Percentiles rank a stretch among this genome's conserved stretches.
phyloP scores from a whole-genome alignment of 2,888 invertebrate genomes.

The Drosophila atripex region DNA sequence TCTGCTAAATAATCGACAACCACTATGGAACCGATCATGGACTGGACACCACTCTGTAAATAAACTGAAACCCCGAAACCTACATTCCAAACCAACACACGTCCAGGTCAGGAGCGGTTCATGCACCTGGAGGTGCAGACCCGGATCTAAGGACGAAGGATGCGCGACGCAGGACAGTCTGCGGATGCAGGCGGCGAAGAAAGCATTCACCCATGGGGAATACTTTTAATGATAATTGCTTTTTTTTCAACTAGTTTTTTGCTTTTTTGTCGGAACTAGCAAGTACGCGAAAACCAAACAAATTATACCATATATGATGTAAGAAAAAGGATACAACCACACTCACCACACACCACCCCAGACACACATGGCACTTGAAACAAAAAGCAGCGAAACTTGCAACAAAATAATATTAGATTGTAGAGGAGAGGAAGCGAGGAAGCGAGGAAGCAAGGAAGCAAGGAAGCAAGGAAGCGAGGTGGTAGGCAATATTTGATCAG shows the following conservation, averaged over 20 bases:
- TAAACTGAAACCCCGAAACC: conserved; percentile 46
- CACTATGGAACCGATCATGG: not conserved
- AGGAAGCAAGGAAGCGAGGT: not conserved
- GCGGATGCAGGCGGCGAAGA: not conserved
- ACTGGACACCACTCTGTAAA: conserved; percentile 19
- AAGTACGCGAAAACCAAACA: conserved; percentile 22
- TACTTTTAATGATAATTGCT: conserved; percentile 14
- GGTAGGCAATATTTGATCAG: conserved; percentile 14
- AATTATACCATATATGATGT: conserved; percentile 20
- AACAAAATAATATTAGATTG: not conserved
- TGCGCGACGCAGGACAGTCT: conserved; percentile 2
- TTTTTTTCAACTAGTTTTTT: conserved; percentile 9
- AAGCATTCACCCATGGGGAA: conserved; percentile 23
- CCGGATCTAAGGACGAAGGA: conserved; percentile 54
- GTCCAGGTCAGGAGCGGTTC: conserved; percentile 81
- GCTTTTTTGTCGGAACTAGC: conserved; percentile 30
- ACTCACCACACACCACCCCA: conserved; percentile 12
- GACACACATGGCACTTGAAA: conserved; percentile 19
- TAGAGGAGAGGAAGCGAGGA: conserved; percentile 16
- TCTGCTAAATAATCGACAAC: conserved; percentile 20
- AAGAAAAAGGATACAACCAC: conserved; percentile 31
- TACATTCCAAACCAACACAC: conserved; percentile 40
- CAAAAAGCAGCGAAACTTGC: not conserved
- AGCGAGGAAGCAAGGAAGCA: not conserved
- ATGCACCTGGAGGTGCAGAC: conserved; percentile 78